Evolutionary conservation across 1,140 invertebrate species (phyloP).

Genomic region (Cotesia vestalis): DNA sequence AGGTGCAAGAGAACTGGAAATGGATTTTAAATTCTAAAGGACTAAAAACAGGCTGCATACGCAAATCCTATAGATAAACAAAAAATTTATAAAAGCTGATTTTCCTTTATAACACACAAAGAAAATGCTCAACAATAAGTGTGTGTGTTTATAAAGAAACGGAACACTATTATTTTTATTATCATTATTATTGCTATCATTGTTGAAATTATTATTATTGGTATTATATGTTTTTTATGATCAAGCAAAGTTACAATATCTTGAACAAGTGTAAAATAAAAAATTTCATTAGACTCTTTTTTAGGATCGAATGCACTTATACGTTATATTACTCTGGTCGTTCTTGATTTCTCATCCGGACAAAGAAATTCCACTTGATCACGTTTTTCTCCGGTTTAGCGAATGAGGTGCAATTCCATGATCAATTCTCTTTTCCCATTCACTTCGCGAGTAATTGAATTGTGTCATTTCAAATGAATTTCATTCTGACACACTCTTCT

Average conservation of each 20-base stretch:
- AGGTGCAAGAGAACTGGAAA: no score
- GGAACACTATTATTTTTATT: no score
- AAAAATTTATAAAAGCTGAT: no score
- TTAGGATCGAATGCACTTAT: constrained; percentile 3
- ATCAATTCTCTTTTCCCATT: constrained; percentile 17
- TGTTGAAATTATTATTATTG: no score
- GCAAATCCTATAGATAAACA: no score
- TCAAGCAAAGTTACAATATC: background rate
- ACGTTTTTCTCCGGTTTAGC: constrained; percentile 19
- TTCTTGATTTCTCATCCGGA: constrained; percentile 5
- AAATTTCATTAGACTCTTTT: constrained; percentile 8
- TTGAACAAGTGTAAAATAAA: constrained; percentile 4
- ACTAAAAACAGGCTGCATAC: no score
- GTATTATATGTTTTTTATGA: no score
- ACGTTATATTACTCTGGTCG: constrained; percentile 7
- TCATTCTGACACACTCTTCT: constrained; percentile 10
- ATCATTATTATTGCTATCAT: no score
- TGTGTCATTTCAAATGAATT: constrained; percentile 20
- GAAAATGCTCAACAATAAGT: no score
- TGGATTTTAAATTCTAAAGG: no score
- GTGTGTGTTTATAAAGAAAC: no score
- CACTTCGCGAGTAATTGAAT: constrained; percentile 17
- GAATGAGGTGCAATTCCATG: constrained; percentile 23
- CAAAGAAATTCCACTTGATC: constrained; percentile 22
- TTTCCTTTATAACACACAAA: no score